These are phyloP conservation scores for Potamilus streckersoni DNA, from an alignment of 1,140 invertebrate species.

Conservation along the genomic window DNA sequence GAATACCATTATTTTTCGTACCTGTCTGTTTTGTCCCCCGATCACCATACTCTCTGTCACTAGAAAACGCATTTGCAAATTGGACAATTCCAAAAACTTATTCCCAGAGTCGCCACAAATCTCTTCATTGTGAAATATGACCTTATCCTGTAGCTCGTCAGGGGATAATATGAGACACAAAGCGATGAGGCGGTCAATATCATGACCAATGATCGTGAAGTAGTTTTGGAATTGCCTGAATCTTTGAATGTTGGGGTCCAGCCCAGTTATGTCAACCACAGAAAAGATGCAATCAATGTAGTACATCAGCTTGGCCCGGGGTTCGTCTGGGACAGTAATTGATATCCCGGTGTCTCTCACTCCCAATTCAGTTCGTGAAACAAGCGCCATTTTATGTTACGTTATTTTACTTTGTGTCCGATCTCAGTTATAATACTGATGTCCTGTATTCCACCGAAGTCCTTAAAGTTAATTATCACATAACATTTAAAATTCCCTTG, in stretches of 20 bases:
- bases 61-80: constrained; percentile 3
- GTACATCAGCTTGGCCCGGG: constrained; percentile 25
- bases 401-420: too few species aligned
- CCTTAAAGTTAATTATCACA: too few species aligned
- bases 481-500: too few species aligned
- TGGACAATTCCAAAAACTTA: constrained; percentile 11
- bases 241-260: constrained; percentile 2
- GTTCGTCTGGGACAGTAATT: constrained; percentile 9
- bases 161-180: constrained; percentile 9
- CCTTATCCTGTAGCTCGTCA: constrained; percentile 6
- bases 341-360: not conserved
- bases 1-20: constrained; percentile 23
- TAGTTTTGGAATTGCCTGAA: constrained; percentile 11
- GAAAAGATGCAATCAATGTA: constrained; percentile 19
- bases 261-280: constrained; percentile 5
- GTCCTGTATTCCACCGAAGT: too few species aligned
- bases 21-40: constrained; percentile 1
- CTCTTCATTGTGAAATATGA: constrained; percentile 24
- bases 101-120: constrained; percentile 8
- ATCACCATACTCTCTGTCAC: constrained; percentile 20
- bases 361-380: not conserved
- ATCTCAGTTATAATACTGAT: too few species aligned
- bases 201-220: not conserved
- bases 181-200: constrained; percentile 7
- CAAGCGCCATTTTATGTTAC: too few species aligned